A percentile compares a stretch with the other conserved stretches of the same genome.
phyloP scores from a whole-genome alignment of 2,797 vertebrate species.

The Hydrocynus forskahlii region DNA sequence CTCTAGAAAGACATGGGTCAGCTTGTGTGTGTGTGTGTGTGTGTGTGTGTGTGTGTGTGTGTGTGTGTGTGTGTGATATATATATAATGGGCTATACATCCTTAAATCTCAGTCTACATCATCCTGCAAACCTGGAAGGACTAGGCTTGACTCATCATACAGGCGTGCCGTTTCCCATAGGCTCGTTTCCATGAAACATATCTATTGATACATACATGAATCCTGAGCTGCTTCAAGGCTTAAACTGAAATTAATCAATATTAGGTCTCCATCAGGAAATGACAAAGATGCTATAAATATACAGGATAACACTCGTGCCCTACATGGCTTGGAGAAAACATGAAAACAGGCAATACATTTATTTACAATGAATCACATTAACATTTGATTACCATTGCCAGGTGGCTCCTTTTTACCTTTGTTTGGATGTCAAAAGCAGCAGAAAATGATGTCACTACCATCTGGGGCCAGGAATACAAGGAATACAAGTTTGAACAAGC shows the following conservation, averaged over 20 bases:
- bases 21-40: background rate
- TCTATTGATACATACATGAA: background rate
- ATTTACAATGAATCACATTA: too few species aligned
- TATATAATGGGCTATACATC: background rate
- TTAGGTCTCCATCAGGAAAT: slow-evolving; percentile 11
- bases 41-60: background rate
- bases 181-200: background rate
- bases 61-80: background rate
- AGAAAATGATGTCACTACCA: too few species aligned
- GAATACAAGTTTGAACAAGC: too few species aligned
- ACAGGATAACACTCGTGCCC: background rate
- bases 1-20: too few species aligned
- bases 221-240: background rate
- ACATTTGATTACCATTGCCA: too few species aligned
- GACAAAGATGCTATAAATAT: slow-evolving; percentile 1
- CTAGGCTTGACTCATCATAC: background rate
- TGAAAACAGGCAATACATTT: background rate
- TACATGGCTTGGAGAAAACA: background rate
- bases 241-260: slow-evolving; percentile 7
- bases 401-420: too few species aligned
- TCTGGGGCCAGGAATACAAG: too few species aligned
- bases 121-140: background rate
- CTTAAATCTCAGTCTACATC: background rate
- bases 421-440: too few species aligned
- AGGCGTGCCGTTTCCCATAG: background rate